Evolutionary conservation across 2,797 vertebrate genomes (phyloP).

Genomic region (Characodon lateralis): DNA sequence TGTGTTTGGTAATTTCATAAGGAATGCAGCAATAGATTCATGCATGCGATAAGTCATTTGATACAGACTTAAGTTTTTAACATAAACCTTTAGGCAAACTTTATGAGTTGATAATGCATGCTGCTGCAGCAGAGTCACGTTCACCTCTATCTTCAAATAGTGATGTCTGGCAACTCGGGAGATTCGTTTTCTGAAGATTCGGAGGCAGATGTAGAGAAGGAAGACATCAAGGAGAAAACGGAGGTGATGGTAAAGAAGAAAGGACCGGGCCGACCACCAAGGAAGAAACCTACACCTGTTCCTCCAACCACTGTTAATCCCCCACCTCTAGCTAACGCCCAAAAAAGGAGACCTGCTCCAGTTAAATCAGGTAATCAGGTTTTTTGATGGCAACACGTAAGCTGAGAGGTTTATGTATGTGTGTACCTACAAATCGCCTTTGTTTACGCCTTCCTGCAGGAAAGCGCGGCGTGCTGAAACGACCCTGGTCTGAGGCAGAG

Average conservation of each 20-base stretch:
- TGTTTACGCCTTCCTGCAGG: slow-evolving; percentile 53
- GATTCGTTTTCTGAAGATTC: slow-evolving; percentile 83
- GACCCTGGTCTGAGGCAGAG: slow-evolving; percentile 85
- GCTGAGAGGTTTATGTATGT: background rate
- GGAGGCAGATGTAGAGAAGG: slow-evolving; percentile 70
- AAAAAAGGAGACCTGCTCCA: slow-evolving; percentile 76
- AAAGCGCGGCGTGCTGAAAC: slow-evolving; percentile 83
- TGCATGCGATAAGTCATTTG: background rate
- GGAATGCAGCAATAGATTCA: too few species aligned
- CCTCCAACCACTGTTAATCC: slow-evolving; percentile 46
- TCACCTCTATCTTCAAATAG: slow-evolving; percentile 45
- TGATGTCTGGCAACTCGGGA: slow-evolving; percentile 83
- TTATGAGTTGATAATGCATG: background rate
- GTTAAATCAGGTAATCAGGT: slow-evolving; percentile 76
- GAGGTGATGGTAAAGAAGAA: slow-evolving; percentile 74
- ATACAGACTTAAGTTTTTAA: background rate
- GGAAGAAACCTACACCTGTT: slow-evolving; percentile 65
- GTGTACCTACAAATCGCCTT: background rate
- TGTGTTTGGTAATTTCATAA: too few species aligned
- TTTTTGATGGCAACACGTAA: background rate
- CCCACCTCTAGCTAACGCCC: slow-evolving; percentile 51
- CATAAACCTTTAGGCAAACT: background rate
- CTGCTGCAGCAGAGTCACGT: background rate
- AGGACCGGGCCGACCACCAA: slow-evolving; percentile 65
- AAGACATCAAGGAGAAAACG: slow-evolving; percentile 65